Base-by-base conservation (phyloP, 2,797 vertebrate genomes). In the Ataeniobius toweri region DNA sequence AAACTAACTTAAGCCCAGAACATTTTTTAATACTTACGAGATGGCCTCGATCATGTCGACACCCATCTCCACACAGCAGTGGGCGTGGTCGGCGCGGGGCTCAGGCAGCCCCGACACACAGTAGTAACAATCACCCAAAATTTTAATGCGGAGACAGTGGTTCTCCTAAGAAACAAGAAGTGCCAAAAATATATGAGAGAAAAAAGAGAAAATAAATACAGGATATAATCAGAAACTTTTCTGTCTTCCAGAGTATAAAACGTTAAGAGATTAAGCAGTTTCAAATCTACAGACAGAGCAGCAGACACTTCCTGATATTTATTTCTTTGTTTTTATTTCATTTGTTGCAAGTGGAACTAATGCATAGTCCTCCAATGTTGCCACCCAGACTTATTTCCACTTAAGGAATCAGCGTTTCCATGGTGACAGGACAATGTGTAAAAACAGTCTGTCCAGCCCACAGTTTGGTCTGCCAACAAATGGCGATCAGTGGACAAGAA, bases 31-130 rank as follows among this genome's bases (percentile, higher is more conserved):
- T 71, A 93, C 94, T 98, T 93, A 99, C 98, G 97, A 98, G 93
- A 99, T 99, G 82, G 98, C 97, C 91, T 98, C 98, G 0, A 99
- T 99, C 98, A 99, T 99, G 95, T 99, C 98, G 0, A 99, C 97
- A 0, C 98, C 98, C 97, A 99, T 99, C 94, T 99, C 97, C 90
- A 99, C 98, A 0, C 98, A 99, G 95, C 98, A 99, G 94, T 99
- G 98, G 16, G 98, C 98, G 18, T 99, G 98, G 93, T 99, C 98
- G 0, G 97, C 96, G 0, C 98, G 95, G 1, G 98, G 96, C 88
- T 99, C 98, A 0, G 98, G 98, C 85, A 99, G 93, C 73, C 98
- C 98, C 0, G 98, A 99, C 88, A 99, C 98, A 50, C 98, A 98
- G 79, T 99, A 99, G 91, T 99, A 99, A 94, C 98, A 99, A 93